Evolutionary conservation across 1,140 invertebrate genomes (phyloP), one percentile per base, ranked within the genome.

Genomic region (Plutomurus gul): DNA sequence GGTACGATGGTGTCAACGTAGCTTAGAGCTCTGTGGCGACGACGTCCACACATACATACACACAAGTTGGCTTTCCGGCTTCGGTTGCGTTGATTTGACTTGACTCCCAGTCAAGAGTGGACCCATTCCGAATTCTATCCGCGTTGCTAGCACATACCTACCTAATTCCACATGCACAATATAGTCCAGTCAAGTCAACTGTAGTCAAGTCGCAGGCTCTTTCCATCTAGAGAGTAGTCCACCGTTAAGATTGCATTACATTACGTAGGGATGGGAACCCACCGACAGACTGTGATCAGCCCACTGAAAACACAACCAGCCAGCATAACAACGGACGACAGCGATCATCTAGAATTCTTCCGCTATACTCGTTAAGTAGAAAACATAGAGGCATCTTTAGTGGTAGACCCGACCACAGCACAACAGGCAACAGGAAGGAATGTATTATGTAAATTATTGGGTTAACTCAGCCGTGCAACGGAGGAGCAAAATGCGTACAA

Each of bases 91-190:
- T 65, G 56, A 65, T 30, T 65, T 65, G 56, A 65, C 56, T 65
- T 65, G 10, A 33, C 30, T 25, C n/a, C 39, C 2, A 33, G 56
- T 33, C 25, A 60, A 8, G 25, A 33, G 56, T 20, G 51, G 51
- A 60, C 27, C 33, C 27, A 65, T 65, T 65, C 11, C 36, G 16
- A 65, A 65, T 65, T 65, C 56, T 33, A 30, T 18, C 4, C 27
- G 56, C 27, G 56, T 65, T 65, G 56, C 56, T 65, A 30, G 56
- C 30, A 65, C 56, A 65, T 30, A 65, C 56, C 56, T 65, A 65
- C 56, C 56, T 65, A 65, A 65, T 65, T 65, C 56, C 27, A 65
- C 56, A 65, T 65, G 56, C 56, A 65, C 56, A 65, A 65, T 30
- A 65, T 13, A 65, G 30, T 65, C 30, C 16, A 65, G 30, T 65